These are phyloP conservation scores for Chiroxiphia lanceolata DNA, from an alignment of 2,797 vertebrate species.

Conservation along the genomic window DNA sequence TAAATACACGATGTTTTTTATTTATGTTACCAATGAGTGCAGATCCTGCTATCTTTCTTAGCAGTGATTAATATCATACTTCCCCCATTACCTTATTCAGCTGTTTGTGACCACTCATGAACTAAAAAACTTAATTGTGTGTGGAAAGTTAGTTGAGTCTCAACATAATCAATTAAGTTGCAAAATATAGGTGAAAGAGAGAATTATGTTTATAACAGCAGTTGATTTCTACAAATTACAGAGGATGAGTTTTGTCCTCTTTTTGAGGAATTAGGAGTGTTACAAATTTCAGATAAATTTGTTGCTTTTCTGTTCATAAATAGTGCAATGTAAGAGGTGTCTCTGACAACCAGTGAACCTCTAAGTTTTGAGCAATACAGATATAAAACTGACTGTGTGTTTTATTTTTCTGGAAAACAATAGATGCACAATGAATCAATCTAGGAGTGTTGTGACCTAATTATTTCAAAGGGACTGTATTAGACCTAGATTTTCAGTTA, in stretches of 20 bases:
- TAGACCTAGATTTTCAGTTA: background rate
- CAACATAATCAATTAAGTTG: background rate
- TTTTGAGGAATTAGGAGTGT: background rate
- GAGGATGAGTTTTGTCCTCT: rapidly evolving
- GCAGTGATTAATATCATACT: background rate
- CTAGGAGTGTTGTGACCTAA: background rate
- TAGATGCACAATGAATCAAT: background rate
- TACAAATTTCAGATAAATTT: background rate
- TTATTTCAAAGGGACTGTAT: background rate
- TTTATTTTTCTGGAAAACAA: background rate
- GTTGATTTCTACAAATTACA: background rate
- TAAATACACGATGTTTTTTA: background rate
- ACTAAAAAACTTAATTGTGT: background rate
- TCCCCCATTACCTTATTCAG: background rate
- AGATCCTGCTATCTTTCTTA: background rate
- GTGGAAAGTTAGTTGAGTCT: background rate
- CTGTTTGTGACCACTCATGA: background rate
- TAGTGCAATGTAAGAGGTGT: background rate
- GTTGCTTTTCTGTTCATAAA: background rate
- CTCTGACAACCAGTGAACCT: background rate
- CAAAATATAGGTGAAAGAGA: background rate
- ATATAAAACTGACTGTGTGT: background rate
- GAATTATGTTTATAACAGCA: background rate
- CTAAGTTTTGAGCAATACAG: background rate
- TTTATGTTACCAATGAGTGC: background rate